Evolutionary conservation across 2,888 invertebrate genomes (phyloP), one percentile per base, ranked within the genome.

Genomic region (Rhagonycha lutea): DNA sequence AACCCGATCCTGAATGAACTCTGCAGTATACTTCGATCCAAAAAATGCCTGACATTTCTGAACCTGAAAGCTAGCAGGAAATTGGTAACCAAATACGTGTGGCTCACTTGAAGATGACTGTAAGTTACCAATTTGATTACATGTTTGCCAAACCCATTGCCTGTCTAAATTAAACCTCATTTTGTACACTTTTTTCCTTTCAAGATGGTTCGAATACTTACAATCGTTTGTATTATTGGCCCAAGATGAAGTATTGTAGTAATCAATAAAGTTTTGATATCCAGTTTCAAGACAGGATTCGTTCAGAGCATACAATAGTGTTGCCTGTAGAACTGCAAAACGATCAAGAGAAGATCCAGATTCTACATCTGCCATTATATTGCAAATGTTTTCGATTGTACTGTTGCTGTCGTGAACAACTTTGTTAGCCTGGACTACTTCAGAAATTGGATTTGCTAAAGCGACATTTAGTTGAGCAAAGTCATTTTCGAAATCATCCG

Each of bases 351-450:
- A 47, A 47, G 47, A n/a, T n/a, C 47, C 47, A 7, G 7, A n/a
- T 47, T n/a, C 2, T 47, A 7, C n/a, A n/a, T 47, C n/a, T 8
- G 47, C 8, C 3, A 47, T 5, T 47, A 47, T 47, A n/a, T 47
- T n/a, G 47, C 47, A 47, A 47, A 47, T 47, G 2, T 47, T 47
- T 7, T 47, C n/a, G n/a, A 47, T 47, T 47, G 47, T 47, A 7
- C 7, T 8, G 7, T 47, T 47, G 85, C 92, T 90, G 9, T 92
- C 92, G 28, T 97, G 91, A 86, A 98, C 98, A 18, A 98, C 98
- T 85, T 95, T 95, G 86, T 98, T 98, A 86, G 98, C 98, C 84
- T 98, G 98, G 0, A 98, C 98, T 61, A 98, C 91, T 61, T 93
- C 96, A 70, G 96, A 97, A 87, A 98, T 96, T 87, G 95, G 94